Evolutionary conservation across 2,113 vertebrate genomes (phyloP).

Genomic region (Craseonycteris thonglongyai): DNA sequence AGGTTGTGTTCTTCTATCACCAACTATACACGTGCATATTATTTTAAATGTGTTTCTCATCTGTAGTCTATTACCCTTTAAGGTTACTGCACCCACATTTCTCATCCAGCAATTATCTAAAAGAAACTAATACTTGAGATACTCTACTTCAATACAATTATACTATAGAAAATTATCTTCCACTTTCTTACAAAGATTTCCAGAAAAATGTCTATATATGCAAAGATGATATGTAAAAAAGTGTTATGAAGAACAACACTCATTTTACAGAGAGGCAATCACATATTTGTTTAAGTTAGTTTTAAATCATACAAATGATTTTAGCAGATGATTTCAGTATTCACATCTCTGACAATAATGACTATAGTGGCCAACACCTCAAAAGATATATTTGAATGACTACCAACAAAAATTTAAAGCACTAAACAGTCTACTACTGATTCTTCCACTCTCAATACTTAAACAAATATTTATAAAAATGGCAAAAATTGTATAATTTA

Average conservation of each 20-base stretch:
- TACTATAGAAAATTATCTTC: not conserved
- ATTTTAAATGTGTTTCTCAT: not conserved
- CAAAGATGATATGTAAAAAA: not conserved
- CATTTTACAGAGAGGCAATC: not conserved
- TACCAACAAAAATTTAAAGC: not conserved
- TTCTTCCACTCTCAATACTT: not conserved
- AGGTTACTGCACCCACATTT: not conserved
- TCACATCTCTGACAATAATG: not conserved
- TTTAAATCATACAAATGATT: constrained; percentile 7
- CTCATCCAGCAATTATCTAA: not conserved
- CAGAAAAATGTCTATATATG: not conserved
- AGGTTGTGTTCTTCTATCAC: not conserved
- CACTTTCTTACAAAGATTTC: not conserved
- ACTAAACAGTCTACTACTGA: not conserved
- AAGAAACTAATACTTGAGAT: not conserved
- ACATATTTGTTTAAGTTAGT: not conserved
- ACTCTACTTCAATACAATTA: not conserved
- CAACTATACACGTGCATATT: not conserved
- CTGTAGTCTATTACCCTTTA: not conserved
- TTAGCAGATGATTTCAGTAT: not conserved
- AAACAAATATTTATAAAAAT: constrained; percentile 15
- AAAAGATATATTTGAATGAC: not conserved
- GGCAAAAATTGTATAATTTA: not conserved
- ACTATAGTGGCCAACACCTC: not conserved
- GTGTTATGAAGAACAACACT: not conserved